Evolutionary conservation across 2,888 invertebrate species (phyloP).

Genomic region (Campoletis raptor): DNA sequence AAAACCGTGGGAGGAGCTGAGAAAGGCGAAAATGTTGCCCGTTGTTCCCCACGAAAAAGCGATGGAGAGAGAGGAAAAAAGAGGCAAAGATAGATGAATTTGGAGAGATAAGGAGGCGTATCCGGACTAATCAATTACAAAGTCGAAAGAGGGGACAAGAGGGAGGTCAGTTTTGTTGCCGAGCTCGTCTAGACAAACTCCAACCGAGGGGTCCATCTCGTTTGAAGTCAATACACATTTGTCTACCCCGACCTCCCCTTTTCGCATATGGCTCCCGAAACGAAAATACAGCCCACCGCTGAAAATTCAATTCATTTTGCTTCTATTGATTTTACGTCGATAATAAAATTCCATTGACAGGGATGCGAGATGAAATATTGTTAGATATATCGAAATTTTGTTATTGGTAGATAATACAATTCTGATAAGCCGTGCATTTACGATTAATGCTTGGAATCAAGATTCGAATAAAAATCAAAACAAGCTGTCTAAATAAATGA

Average conservation of each 20-base stretch:
- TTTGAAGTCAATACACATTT: conserved; percentile 64
- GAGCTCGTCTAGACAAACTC: conserved; percentile 62
- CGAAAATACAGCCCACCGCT: conserved; percentile 52
- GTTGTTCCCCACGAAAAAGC: conserved; percentile 40
- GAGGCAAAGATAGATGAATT: conserved; percentile 80
- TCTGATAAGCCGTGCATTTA: background rate
- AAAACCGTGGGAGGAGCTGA: conserved; percentile 63
- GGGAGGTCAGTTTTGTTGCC: conserved; percentile 56
- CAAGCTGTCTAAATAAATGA: background rate
- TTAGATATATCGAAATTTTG: background rate
- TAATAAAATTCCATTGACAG: conserved; percentile 23
- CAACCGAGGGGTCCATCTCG: conserved; percentile 66
- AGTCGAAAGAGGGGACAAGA: conserved; percentile 76
- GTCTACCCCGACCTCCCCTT: conserved; percentile 3
- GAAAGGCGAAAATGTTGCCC: conserved; percentile 55
- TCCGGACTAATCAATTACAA: conserved; percentile 84
- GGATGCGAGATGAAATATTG: background rate
- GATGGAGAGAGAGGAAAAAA: conserved; percentile 53
- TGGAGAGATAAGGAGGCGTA: conserved; percentile 83
- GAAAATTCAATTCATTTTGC: conserved; percentile 52
- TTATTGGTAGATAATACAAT: background rate
- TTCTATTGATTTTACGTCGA: conserved; percentile 3
- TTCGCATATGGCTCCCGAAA: conserved; percentile 44
- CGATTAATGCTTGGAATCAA: background rate
- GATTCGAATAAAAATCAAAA: background rate